Evolutionary conservation across 2,113 vertebrate species (phyloP).

Genomic region (Cynocephalus volans): DNA sequence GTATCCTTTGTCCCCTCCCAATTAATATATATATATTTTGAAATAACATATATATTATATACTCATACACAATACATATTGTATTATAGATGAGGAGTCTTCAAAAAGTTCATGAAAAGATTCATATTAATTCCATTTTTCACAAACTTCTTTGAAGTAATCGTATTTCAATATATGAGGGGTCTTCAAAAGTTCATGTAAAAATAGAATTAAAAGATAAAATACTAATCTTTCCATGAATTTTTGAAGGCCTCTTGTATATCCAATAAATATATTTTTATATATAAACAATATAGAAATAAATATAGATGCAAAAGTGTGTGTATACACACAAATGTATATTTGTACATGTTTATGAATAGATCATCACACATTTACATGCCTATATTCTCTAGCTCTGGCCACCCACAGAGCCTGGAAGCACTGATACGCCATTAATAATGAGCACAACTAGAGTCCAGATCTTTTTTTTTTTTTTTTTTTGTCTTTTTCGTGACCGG

Average conservation of each 20-base stretch:
- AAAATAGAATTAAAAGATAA: too few relatives aligned
- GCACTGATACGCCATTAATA: background rate
- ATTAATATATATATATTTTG: background rate
- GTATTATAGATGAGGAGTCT: background rate
- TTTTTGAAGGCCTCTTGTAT: too few relatives aligned
- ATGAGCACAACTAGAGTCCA: background rate
- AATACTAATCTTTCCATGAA: too few relatives aligned
- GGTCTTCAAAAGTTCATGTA: too few relatives aligned
- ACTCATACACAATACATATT: background rate
- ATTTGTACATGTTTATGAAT: background rate
- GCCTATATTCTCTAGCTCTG: background rate
- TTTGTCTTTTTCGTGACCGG: too few relatives aligned
- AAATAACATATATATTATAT: background rate
- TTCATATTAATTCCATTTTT: too few relatives aligned
- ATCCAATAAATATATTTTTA: background rate
- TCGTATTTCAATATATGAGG: too few relatives aligned
- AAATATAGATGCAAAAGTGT: background rate
- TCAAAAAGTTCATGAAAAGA: too few relatives aligned
- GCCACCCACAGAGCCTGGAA: background rate
- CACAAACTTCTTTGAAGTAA: too few relatives aligned
- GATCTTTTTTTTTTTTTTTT: too few relatives aligned
- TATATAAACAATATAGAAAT: slow-evolving; percentile 3
- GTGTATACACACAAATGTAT: background rate
- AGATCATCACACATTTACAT: background rate
- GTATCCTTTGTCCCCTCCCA: too few relatives aligned